Base-by-base conservation (phyloP, 2,888 invertebrate genomes). In the Uloborus plumipes region DNA sequence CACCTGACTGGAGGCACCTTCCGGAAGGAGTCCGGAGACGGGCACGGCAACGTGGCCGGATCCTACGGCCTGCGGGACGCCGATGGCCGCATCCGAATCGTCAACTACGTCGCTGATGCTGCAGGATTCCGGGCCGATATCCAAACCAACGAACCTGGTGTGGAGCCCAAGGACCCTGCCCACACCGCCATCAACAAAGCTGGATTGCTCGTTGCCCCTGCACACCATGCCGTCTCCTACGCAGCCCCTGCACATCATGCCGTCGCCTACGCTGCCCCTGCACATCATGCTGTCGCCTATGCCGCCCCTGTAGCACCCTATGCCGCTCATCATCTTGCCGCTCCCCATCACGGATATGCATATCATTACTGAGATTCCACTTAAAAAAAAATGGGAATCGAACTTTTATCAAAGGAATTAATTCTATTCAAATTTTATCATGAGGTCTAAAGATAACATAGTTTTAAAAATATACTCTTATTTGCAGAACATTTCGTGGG, bases 91-190 rank as follows among this genome's bases (percentile, higher is more conserved):
- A 9, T 70, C 11, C 50, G 84, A 67, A 51, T 79, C 11, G 84
- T 84, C 55, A 84, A 84, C 61, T 84, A 84, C 67, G 75, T 84
- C 15, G 84, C 84, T 50, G 82, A 85, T 73, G 84, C 84, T 22
- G 79, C 77, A 47, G 86, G 86, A 64, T 86, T 85, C 84, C 77
- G 86, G 3, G 85, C 86, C 31, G 76, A 84, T 47, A 73, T 84
- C 77, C 61, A 84, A 50, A 81, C 77, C 31, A 84, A 84, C 61
- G 84, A 84, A 49, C 84, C 76, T 3, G 84, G 84, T 31, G 84
- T 84, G 11, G 84, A 81, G 59, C 72, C 81, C 14, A 84, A 76
- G 20, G 81, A 80, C 51, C 84, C 80, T 2, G 80, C 80, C 16
- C 64, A 75, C 39, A 55, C 77, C 39, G 62, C 72, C 58, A 81